Evolutionary conservation across 2,797 vertebrate genomes (phyloP).

Genomic region (Podarcis lilfordi): DNA sequence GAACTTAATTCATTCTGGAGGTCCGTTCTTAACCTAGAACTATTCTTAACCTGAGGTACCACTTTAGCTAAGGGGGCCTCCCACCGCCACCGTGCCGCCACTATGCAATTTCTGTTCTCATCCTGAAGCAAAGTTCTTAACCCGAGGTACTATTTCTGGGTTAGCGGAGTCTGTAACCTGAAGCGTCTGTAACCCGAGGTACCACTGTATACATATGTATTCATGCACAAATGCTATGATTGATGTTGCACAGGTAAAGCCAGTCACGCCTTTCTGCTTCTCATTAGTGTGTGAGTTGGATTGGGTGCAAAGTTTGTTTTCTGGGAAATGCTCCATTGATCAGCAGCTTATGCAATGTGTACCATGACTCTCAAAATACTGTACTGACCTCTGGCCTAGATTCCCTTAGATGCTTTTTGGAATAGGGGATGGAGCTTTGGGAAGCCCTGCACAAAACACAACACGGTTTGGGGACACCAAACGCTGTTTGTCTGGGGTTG

Average conservation of each 20-base stretch:
- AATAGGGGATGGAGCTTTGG: background rate
- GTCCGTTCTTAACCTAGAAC: no score
- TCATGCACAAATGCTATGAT: background rate
- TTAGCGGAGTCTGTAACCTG: no score
- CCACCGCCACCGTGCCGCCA: no score
- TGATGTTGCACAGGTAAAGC: background rate
- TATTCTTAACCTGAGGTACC: no score
- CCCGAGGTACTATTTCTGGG: no score
- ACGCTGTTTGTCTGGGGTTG: background rate
- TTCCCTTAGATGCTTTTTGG: conserved; percentile 33
- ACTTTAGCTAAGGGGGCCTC: no score
- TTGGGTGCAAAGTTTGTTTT: conserved; percentile 61
- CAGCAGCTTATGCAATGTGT: conserved; percentile 65
- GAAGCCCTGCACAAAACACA: background rate
- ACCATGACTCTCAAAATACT: conserved; percentile 52
- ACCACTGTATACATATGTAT: background rate
- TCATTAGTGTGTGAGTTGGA: conserved; percentile 49
- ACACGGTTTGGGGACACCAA: background rate
- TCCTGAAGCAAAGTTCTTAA: no score
- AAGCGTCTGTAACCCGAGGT: no score
- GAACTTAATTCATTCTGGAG: no score
- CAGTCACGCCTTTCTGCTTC: background rate
- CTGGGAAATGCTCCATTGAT: conserved; percentile 70
- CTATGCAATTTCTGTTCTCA: no score
- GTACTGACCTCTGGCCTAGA: conserved; percentile 61